Percentiles rank a stretch among this genome's conserved stretches.
phyloP scores from a whole-genome alignment of 2,797 vertebrate genomes.

The Anguilla anguilla region DNA sequence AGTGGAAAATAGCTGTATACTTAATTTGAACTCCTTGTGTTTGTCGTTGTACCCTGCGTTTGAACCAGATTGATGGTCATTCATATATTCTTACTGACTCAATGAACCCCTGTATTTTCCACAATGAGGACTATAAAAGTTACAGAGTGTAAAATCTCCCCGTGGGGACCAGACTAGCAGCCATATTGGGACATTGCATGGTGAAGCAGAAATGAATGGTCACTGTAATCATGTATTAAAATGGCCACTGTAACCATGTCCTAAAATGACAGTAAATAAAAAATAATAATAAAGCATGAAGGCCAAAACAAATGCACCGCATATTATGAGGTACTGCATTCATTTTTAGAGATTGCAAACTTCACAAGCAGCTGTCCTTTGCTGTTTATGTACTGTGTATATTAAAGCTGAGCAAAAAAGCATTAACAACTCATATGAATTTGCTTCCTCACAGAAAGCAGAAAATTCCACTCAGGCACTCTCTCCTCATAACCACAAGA shows the following conservation, averaged over 20 bases:
- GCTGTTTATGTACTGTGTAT: neutral
- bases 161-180: neutral
- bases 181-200: neutral
- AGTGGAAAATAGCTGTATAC: neutral
- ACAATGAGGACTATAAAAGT: neutral
- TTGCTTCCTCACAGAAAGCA: neutral
- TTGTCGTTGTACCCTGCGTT: neutral
- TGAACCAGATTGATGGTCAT: constrained; percentile 4
- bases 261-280: constrained; percentile 8
- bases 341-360: neutral
- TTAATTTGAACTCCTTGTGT: neutral
- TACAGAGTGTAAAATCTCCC: constrained; percentile 5
- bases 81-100: neutral
- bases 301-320: neutral
- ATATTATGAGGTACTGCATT: neutral
- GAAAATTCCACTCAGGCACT: neutral
- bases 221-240: neutral
- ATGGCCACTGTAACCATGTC: neutral
- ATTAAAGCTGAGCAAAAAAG: neutral
- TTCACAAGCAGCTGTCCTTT: neutral
- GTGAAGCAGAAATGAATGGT: neutral
- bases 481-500: neutral
- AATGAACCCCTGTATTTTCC: neutral
- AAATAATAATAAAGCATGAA: neutral
- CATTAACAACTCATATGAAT: neutral